These are phyloP conservation scores for Apis dorsata DNA, from an alignment of 1,140 invertebrate species.

Conservation along the genomic window DNA sequence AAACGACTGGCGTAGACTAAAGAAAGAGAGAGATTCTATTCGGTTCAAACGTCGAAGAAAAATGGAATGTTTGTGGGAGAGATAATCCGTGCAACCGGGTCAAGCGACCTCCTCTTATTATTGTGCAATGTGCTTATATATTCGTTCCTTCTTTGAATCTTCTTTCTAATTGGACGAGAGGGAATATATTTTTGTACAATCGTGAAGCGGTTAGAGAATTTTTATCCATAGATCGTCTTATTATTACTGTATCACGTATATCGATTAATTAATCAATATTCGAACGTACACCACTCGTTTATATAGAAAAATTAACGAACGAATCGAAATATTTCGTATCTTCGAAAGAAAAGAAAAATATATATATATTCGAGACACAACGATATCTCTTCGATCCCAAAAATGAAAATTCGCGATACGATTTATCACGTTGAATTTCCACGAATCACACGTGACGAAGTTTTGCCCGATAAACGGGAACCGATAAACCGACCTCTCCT, in stretches of 20 bases:
- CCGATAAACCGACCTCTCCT: background rate
- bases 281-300: no score
- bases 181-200: background rate
- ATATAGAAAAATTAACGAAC: no score
- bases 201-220: no score
- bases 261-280: no score
- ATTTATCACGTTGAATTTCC: no score
- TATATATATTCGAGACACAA: background rate
- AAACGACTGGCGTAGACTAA: no score
- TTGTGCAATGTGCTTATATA: background rate
- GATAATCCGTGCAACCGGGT: background rate
- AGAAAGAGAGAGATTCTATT: no score
- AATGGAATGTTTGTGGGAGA: background rate
- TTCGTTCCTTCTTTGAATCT: background rate
- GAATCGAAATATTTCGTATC: no score
- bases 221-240: no score
- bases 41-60: background rate
- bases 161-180: background rate
- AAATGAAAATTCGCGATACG: background rate
- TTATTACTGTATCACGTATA: no score
- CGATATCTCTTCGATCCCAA: background rate
- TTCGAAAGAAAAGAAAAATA: background rate
- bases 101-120: background rate
- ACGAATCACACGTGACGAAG: no score
- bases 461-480: no score